phyloP scores from a whole-genome alignment of 2,797 vertebrate genomes.

The Adelosebastes latens region DNA sequence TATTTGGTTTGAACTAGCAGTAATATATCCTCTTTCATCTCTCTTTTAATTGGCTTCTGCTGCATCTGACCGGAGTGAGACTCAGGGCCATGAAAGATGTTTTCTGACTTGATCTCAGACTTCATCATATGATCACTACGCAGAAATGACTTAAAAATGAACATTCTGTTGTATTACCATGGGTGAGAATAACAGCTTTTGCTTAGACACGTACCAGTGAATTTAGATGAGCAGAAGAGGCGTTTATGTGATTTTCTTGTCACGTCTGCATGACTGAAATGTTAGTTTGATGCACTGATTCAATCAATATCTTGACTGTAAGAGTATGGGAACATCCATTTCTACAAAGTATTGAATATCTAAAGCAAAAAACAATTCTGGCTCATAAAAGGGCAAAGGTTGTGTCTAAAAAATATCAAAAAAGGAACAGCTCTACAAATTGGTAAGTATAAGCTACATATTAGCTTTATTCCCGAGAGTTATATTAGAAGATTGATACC shows the following conservation, averaged over 20 bases:
- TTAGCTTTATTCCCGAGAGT: neutral
- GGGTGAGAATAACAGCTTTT: neutral
- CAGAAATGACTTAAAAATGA: neutral
- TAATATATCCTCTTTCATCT: conserved; percentile 42
- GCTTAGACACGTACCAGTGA: neutral
- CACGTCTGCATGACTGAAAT: neutral
- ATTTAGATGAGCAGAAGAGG: neutral
- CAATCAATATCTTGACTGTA: neutral
- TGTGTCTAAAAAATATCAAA: neutral
- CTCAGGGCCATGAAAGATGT: neutral
- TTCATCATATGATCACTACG: conserved; percentile 3
- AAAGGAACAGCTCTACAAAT: neutral
- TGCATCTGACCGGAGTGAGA: neutral
- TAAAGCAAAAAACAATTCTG: neutral
- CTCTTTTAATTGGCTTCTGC: conserved; percentile 24
- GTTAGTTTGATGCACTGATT: neutral
- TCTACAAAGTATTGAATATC: neutral
- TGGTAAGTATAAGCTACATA: too few species aligned
- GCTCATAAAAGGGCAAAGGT: neutral
- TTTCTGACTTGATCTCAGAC: conserved; percentile 17
- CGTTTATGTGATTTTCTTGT: neutral
- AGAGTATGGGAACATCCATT: neutral
- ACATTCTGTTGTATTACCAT: neutral
- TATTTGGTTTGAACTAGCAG: conserved; percentile 3
- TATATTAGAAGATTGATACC: neutral